Evolutionary conservation across 2,888 invertebrate genomes (phyloP).

Genomic region (Xestia sexstrigata): DNA sequence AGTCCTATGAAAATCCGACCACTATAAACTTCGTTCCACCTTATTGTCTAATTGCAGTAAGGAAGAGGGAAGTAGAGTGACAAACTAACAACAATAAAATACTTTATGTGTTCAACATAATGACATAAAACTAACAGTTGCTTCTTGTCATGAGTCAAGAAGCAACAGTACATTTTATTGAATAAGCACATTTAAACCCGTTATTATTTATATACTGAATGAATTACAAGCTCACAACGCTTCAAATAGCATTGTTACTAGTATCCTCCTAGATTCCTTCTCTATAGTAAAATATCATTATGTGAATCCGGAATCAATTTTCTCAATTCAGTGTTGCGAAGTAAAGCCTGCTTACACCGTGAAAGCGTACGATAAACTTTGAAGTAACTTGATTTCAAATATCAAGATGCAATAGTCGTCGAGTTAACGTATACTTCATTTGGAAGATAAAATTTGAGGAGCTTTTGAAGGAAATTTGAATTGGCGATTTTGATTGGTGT

Average conservation of each 20-base stretch:
- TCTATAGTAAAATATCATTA: neutral
- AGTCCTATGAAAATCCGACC: no score
- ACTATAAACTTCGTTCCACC: no score
- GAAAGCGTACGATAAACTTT: neutral
- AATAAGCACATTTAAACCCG: neutral
- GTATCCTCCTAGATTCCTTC: neutral
- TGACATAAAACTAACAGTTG: no score
- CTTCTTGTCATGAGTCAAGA: no score
- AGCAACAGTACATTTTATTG: neutral
- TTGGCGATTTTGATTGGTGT: no score
- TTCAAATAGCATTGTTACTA: neutral
- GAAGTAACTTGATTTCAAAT: neutral
- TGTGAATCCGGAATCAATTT: neutral
- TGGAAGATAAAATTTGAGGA: neutral
- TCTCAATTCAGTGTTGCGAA: neutral
- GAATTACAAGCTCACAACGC: neutral
- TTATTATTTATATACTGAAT: neutral
- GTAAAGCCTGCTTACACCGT: neutral
- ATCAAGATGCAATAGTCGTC: neutral
- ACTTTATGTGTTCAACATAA: no score
- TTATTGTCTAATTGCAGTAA: no score
- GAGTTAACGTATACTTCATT: neutral
- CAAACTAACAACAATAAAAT: neutral
- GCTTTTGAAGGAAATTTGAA: no score
- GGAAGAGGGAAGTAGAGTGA: neutral